These are phyloP conservation scores for Dynastes hyllus DNA, from an alignment of 2,888 invertebrate genomes.

Conservation along the genomic window DNA sequence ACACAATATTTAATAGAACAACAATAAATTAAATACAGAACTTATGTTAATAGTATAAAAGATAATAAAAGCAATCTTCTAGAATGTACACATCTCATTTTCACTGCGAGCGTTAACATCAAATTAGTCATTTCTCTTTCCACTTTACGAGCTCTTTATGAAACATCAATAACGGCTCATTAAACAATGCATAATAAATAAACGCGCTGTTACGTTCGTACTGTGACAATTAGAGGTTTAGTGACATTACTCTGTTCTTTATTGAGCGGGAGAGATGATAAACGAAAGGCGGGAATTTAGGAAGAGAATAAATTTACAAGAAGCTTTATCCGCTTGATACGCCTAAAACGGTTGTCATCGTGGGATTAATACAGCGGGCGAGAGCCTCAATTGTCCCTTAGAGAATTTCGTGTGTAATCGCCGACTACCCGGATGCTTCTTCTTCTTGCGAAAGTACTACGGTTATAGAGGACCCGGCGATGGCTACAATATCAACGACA, in stretches of 20 bases:
- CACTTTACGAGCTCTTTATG: too few species aligned
- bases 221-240: neutral
- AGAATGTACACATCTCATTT: too few species aligned
- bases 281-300: constrained; percentile 14
- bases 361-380: constrained; percentile 18
- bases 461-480: neutral
- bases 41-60: too few species aligned
- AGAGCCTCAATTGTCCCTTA: constrained; percentile 19
- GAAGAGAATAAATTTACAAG: constrained; percentile 11
- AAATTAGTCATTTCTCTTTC: too few species aligned
- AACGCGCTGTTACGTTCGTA: too few species aligned
- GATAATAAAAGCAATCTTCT: too few species aligned
- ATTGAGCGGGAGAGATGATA: neutral
- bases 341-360: constrained; percentile 36
- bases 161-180: too few species aligned
- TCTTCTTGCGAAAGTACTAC: neutral
- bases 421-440: constrained; percentile 3
- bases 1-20: too few species aligned
- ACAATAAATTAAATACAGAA: too few species aligned
- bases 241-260: neutral
- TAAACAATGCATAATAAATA: too few species aligned
- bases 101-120: too few species aligned
- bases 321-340: neutral
- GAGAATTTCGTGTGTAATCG: constrained; percentile 10
- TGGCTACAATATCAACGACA: too few species aligned